These are phyloP conservation scores for Otolemur garnettii DNA, from an alignment of 2,113 vertebrate genomes.

Conservation along the genomic window DNA sequence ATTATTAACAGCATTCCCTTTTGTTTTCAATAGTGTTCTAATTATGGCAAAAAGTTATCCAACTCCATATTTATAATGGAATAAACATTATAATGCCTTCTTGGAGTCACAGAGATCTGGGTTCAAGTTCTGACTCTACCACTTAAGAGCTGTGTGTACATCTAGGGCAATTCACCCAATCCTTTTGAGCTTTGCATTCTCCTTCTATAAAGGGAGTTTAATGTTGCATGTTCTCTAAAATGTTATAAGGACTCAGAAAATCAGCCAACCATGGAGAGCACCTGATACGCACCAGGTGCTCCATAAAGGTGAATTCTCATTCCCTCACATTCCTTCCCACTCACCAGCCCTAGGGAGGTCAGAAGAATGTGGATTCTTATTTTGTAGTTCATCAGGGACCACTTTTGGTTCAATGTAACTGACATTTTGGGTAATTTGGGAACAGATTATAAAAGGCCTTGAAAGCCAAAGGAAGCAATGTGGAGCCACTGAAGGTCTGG, in stretches of 20 bases:
- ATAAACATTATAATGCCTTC: not conserved
- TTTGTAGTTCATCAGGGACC: not conserved
- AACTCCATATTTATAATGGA: not conserved
- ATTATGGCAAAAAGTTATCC: not conserved
- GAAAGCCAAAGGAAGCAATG: not conserved
- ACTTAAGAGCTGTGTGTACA: not conserved
- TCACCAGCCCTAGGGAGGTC: not conserved
- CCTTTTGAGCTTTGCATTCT: not conserved
- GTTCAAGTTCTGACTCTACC: not conserved
- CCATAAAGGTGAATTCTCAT: not conserved
- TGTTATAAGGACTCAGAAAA: not conserved
- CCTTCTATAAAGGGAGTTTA: not conserved
- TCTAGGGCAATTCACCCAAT: not conserved
- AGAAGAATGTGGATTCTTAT: not conserved
- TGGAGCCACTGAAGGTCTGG: not conserved
- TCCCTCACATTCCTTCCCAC: not conserved
- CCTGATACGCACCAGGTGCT: not conserved
- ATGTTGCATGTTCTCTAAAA: not conserved
- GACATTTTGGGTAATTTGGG: not conserved
- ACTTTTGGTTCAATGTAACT: slow-evolving; percentile 17
- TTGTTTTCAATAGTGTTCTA: slow-evolving; percentile 21
- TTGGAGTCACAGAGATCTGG: not conserved
- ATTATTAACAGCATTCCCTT: not conserved
- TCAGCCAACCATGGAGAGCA: not conserved
- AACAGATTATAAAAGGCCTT: not conserved